These are phyloP conservation scores for Hoplostethus mediterraneus DNA, from an alignment of 2,797 vertebrate species.

Conservation along the genomic window DNA sequence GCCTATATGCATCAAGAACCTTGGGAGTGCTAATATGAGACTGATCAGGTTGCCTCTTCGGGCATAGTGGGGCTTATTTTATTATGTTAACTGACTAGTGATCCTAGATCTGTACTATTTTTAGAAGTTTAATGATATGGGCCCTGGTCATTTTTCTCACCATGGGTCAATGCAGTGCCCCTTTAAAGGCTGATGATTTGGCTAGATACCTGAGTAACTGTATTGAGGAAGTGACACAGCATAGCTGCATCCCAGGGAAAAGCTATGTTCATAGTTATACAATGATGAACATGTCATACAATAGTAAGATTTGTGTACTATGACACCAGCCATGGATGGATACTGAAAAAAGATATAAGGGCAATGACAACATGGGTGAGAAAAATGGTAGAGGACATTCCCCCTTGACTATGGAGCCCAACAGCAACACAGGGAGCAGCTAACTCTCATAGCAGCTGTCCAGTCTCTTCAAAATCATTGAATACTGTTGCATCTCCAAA, in stretches of 20 bases:
- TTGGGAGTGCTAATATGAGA: slow-evolving; percentile 27
- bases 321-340: slow-evolving; percentile 52
- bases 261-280: slow-evolving; percentile 62
- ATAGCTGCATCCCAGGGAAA: slow-evolving; percentile 61
- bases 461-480: slow-evolving; percentile 50
- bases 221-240: slow-evolving; percentile 71
- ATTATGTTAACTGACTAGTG: slow-evolving; percentile 37
- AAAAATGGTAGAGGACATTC: slow-evolving; percentile 58
- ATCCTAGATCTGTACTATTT: slow-evolving; percentile 26
- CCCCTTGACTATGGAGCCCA: slow-evolving; percentile 8
- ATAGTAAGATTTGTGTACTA: slow-evolving; percentile 66
- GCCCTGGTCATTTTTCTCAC: slow-evolving; percentile 59
- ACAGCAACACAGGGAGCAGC: slow-evolving; percentile 20
- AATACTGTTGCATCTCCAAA: slow-evolving; percentile 57
- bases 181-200: slow-evolving; percentile 72
- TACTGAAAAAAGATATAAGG: slow-evolving; percentile 35
- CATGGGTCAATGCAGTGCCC: slow-evolving; percentile 57
- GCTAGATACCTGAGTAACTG: slow-evolving; percentile 83
- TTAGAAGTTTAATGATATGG: slow-evolving; percentile 38
- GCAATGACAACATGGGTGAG: slow-evolving; percentile 58
- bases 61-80: slow-evolving; percentile 22
- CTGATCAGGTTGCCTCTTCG: slow-evolving; percentile 35
- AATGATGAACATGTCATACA: slow-evolving; percentile 57
- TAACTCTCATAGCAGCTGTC: slow-evolving; percentile 53
- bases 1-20: slow-evolving; percentile 28